These are phyloP conservation scores for Parthenolecanium corni DNA, from an alignment of 2,888 invertebrate species.

Conservation along the genomic window DNA sequence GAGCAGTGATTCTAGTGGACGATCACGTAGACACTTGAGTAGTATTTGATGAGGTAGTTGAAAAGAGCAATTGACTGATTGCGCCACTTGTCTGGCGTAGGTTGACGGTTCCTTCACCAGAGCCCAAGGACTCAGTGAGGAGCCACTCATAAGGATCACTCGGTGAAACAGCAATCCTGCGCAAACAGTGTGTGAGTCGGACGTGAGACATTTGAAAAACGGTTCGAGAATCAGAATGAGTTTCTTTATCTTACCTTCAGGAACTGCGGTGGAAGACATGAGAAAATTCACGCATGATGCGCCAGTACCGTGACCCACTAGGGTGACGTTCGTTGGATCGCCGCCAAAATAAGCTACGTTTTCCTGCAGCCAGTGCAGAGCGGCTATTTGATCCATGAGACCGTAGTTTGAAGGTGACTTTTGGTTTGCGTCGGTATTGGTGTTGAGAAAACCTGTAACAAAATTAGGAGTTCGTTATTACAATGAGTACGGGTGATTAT, in stretches of 20 bases:
- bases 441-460: slow-evolving; percentile 69
- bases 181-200: not conserved
- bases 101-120: slow-evolving; percentile 59
- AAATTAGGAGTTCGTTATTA: too few species aligned
- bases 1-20: slow-evolving; percentile 45
- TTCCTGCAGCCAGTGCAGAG: slow-evolving; percentile 63
- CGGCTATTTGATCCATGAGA: slow-evolving; percentile 78
- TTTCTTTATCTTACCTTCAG: slow-evolving; percentile 32
- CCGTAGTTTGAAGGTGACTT: slow-evolving; percentile 89
- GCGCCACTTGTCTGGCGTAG: slow-evolving; percentile 71
- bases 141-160: slow-evolving; percentile 81
- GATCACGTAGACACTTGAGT: slow-evolving; percentile 70
- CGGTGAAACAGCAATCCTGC: slow-evolving; percentile 81
- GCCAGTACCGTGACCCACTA: slow-evolving; percentile 91
- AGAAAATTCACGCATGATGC: slow-evolving; percentile 69
- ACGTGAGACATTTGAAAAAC: too few species aligned
- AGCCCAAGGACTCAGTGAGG: slow-evolving; percentile 80
- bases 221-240: too few species aligned
- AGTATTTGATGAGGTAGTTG: slow-evolving; percentile 42
- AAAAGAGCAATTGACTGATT: slow-evolving; percentile 74
- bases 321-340: slow-evolving; percentile 80
- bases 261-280: slow-evolving; percentile 47
- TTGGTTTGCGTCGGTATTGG: slow-evolving; percentile 72
- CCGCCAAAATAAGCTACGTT: slow-evolving; percentile 92
- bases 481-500: too few species aligned